A percentile compares a stretch with the other conserved stretches of the same genome.
Conservation (phyloP, 1,140 invertebrate species). For the Apocrypta bakeri region DNA sequence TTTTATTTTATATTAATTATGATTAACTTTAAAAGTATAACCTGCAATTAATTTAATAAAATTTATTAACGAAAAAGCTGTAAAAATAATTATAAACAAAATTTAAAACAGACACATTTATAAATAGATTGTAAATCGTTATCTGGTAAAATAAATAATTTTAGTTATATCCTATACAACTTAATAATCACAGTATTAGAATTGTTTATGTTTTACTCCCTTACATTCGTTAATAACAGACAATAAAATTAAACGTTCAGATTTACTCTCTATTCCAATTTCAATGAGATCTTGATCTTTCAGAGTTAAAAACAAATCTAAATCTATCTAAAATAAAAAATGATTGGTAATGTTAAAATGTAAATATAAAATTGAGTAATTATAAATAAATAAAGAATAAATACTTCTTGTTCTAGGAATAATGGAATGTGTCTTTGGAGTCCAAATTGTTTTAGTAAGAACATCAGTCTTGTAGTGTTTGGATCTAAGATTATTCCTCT, state of each 20-base stretch:
- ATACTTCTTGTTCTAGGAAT: slow-evolving; percentile 70
- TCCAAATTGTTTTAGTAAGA: slow-evolving; percentile 61
- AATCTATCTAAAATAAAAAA: slow-evolving; percentile 64
- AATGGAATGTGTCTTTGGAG: slow-evolving; percentile 60
- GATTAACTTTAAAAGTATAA: not conserved
- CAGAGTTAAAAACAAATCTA: slow-evolving; percentile 67
- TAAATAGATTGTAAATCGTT: slow-evolving; percentile 31
- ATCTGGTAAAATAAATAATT: slow-evolving; percentile 30
- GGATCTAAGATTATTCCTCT: slow-evolving; percentile 60
- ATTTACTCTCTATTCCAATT: slow-evolving; percentile 65
- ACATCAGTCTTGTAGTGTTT: slow-evolving; percentile 59
- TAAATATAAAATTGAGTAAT: not conserved
- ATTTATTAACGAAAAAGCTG: not conserved
- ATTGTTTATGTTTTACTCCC: slow-evolving; percentile 18
- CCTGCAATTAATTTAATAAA: not conserved
- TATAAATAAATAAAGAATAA: slow-evolving; percentile 17
- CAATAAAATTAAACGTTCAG: slow-evolving; percentile 61
- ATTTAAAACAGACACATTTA: not conserved
- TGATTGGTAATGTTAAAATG: not conserved
- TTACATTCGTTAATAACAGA: slow-evolving; percentile 59
- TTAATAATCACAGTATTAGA: slow-evolving; percentile 8
- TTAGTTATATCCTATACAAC: slow-evolving; percentile 19
- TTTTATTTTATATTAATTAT: not conserved
- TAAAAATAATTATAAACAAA: slow-evolving; percentile 34
- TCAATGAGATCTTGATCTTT: slow-evolving; percentile 65